Conservation (phyloP, 92 coral and sea anemone genomes). For the Heteractis magnifica region DNA sequence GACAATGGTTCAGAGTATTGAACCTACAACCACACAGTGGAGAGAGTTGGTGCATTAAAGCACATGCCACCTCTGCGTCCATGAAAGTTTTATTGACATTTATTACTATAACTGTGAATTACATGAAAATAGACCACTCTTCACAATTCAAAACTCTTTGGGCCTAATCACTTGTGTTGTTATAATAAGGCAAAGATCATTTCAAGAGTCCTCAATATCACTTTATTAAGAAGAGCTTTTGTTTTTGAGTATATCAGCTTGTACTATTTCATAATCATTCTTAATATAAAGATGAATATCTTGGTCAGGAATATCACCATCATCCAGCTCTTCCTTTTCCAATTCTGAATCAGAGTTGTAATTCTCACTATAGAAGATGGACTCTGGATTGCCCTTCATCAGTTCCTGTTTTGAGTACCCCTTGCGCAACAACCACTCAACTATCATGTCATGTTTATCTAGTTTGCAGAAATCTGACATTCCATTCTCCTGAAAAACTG, state of each 20-base stretch:
- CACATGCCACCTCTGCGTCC: too few relatives aligned
- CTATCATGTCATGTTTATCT: constrained; percentile 43
- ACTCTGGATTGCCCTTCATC: constrained; percentile 65
- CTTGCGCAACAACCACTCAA: constrained; percentile 46
- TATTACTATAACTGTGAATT: too few relatives aligned
- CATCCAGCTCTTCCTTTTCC: constrained; percentile 66
- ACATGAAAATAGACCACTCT: too few relatives aligned
- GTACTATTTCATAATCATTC: constrained; percentile 1
- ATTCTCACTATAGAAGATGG: constrained; percentile 29
- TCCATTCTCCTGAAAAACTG: constrained; percentile 14
- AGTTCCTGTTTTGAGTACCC: constrained; percentile 53
- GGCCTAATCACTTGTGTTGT: too few relatives aligned
- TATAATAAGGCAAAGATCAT: too few relatives aligned
- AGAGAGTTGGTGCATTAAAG: too few relatives aligned
- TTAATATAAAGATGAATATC: constrained; percentile 57
- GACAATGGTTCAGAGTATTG: too few relatives aligned
- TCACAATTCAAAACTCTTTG: too few relatives aligned
- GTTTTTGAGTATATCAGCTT: not conserved
- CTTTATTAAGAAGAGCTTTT: not conserved
- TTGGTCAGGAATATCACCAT: constrained; percentile 60
- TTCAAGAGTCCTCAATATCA: not conserved
- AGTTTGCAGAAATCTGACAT: constrained; percentile 17
- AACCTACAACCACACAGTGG: too few relatives aligned
- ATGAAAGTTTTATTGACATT: too few relatives aligned
- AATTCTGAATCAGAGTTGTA: constrained; percentile 35